Percentiles rank a stretch among this genome's conserved stretches.
These are phyloP conservation scores for Triplophysa siluroides DNA, from an alignment of 2,113 vertebrate species.

Conservation along the genomic window DNA sequence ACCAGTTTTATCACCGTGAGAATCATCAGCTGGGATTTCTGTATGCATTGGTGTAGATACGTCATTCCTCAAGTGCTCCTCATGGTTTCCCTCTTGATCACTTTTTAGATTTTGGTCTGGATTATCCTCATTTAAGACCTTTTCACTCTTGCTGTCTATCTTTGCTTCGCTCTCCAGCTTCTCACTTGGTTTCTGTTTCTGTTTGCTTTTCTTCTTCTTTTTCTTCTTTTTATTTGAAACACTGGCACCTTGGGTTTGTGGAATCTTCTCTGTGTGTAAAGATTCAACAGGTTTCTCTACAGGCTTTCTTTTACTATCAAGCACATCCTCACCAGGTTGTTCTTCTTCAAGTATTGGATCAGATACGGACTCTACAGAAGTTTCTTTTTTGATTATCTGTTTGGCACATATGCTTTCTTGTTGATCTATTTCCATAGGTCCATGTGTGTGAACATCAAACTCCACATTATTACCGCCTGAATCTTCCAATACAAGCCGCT, in stretches of 20 bases:
- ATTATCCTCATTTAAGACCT: slow-evolving; percentile 3
- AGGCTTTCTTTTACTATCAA: slow-evolving; percentile 9
- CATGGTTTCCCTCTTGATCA: background rate
- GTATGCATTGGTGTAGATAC: background rate
- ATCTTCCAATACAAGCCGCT: slow-evolving; percentile 5
- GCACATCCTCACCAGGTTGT: slow-evolving; percentile 6
- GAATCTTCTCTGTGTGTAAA: slow-evolving; percentile 43
- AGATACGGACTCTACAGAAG: background rate
- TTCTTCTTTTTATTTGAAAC: slow-evolving; percentile 71
- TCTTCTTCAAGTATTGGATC: slow-evolving; percentile 15
- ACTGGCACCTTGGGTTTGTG: slow-evolving; percentile 44
- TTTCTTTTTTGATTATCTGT: slow-evolving; percentile 31
- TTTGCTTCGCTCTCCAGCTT: slow-evolving; percentile 19
- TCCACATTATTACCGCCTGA: background rate
- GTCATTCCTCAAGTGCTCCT: background rate
- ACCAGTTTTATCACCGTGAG: background rate
- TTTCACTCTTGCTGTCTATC: slow-evolving; percentile 3
- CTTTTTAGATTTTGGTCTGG: slow-evolving; percentile 8
- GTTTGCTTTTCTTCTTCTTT: slow-evolving; percentile 70
- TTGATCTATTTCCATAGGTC: slow-evolving; percentile 15
- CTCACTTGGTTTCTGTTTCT: slow-evolving; percentile 59
- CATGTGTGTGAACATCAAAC: background rate
- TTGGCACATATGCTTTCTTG: slow-evolving; percentile 18
- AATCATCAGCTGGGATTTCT: background rate
- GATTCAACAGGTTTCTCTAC: slow-evolving; percentile 34